Evolutionary conservation across 1,140 invertebrate species (phyloP), one percentile per base, ranked within the genome.

Genomic region (Chironomus striatipennis): DNA sequence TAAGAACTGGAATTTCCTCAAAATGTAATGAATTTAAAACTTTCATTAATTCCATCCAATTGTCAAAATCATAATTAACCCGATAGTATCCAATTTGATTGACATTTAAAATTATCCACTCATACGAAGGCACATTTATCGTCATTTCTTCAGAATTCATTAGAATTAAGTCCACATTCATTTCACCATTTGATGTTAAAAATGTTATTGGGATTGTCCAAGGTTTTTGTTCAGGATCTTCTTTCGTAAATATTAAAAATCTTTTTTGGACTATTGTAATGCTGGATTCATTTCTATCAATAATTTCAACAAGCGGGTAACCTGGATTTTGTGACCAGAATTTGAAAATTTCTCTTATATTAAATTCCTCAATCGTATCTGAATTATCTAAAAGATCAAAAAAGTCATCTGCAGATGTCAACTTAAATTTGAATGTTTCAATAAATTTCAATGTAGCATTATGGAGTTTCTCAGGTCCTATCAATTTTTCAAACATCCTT

Each of bases 1-100:
- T 93, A 1, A 89, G 79, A 0, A 85, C 75, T 75, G 89, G 84
- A 75, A 93, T 90, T 17, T 76, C 77, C 0, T 77, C 72, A 75
- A 83, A 84, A 57, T 82, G 76, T 0, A 76, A 76, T 2, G 8
- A 12, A 5, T 77, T 77, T 20, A 87, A 76, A 0, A 72, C 75
- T 0, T 78, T 79, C 7, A 88, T 78, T 7, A 83, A 80, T 15
- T 77, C 73, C 86, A 86, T 88, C 78, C 87, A 88, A 1, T 78
- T 42, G 0, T 77, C 73, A 43, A 87, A 85, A 74, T 88, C 87
- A 47, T 47, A 57, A 15, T 57, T 57, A 1, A 57, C 47, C 5
- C 47, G 47, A 57, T 15, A 57, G 15, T 12, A 77, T 86, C 47
- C 47, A 57, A 57, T 57, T 57, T 12, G 12, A 15, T 57, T 57